Percentiles rank a stretch among this genome's conserved stretches.
phyloP scores from a whole-genome alignment of 2,888 invertebrate genomes.

The Oscheius sp. region DNA sequence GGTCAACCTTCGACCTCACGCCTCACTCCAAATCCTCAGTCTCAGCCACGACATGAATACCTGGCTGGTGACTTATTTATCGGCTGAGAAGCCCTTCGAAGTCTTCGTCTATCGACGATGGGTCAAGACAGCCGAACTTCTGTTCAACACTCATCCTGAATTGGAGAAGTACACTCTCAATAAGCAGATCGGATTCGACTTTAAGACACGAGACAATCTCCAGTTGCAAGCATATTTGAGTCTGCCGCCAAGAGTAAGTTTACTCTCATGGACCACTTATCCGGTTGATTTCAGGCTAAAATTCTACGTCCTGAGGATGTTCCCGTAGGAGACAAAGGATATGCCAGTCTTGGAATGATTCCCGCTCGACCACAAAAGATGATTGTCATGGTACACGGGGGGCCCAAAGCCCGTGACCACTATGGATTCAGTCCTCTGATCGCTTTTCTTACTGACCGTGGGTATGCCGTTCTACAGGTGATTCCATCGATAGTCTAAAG shows the following conservation, averaged over 20 bases:
- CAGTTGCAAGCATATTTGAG: conserved; percentile 70
- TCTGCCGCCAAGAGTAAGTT: conserved; percentile 62
- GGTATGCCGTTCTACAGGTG: conserved; percentile 71
- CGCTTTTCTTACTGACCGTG: conserved; percentile 69
- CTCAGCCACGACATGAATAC: conserved; percentile 67
- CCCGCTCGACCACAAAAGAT: conserved; percentile 68
- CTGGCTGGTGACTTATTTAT: conserved; percentile 70
- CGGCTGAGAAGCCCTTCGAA: conserved; percentile 70
- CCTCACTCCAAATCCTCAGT: conserved; percentile 54
- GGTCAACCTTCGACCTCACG: conserved; percentile 69
- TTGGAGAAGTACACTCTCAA: conserved; percentile 63
- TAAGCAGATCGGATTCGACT: conserved; percentile 71
- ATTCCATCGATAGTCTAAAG: neutral
- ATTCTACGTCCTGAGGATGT: conserved; percentile 60
- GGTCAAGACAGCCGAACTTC: conserved; percentile 63
- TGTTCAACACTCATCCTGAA: conserved; percentile 69
- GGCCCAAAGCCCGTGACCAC: conserved; percentile 69
- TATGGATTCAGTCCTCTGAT: conserved; percentile 69
- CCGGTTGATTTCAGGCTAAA: conserved; percentile 41
- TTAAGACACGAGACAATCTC: conserved; percentile 69
- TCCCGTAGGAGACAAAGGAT: conserved; percentile 59
- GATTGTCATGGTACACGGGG: conserved; percentile 70
- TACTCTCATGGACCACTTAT: neutral
- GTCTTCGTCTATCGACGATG: conserved; percentile 58
- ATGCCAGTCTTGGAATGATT: conserved; percentile 69